Conservation (phyloP, 35 echinoderm and acorn worm species). For the Ophioderma brevispina region DNA sequence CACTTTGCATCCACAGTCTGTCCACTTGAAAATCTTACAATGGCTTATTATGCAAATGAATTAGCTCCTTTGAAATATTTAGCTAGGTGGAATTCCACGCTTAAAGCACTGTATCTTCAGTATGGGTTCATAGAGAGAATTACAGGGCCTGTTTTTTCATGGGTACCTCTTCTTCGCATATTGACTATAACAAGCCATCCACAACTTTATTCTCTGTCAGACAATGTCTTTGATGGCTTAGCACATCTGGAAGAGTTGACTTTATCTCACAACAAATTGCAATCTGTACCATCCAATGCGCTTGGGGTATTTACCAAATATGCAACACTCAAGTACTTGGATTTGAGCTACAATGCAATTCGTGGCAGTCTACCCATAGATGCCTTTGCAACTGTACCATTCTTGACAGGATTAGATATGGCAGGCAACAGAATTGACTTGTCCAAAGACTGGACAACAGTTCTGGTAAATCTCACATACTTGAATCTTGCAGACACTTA, state of each 20-base stretch:
- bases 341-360: neutral
- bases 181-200: neutral
- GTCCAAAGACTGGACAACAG: neutral
- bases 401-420: neutral
- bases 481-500: neutral
- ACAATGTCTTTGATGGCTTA: neutral
- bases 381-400: neutral
- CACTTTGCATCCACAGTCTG: neutral
- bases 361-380: neutral
- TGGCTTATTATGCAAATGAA: neutral
- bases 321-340: neutral
- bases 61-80: neutral
- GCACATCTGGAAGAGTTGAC: neutral
- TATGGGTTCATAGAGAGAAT: neutral
- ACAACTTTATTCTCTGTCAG: neutral
- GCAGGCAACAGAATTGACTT: neutral
- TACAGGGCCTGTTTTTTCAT: neutral
- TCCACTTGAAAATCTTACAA: neutral
- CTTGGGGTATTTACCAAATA: neutral
- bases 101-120: neutral
- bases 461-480: neutral
- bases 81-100: neutral
- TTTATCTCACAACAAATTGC: neutral
- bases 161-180: neutral
- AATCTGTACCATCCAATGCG: neutral